Conservation (phyloP, 2,113 vertebrate genomes). For the Eurypyga helias region DNA sequence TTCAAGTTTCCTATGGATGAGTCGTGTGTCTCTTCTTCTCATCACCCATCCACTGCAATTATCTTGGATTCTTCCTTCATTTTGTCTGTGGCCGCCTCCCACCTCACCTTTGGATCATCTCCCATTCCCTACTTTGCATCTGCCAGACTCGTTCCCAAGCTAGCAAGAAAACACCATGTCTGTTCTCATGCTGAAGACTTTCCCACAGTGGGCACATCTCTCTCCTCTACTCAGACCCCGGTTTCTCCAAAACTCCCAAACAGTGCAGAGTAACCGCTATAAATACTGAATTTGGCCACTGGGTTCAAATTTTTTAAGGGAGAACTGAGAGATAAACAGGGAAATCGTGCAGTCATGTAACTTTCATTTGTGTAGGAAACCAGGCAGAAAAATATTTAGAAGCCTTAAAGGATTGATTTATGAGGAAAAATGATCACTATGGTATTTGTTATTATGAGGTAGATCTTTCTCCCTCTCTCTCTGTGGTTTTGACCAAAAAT, state of each 20-base stretch:
- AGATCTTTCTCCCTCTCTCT: neutral
- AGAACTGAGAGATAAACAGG: neutral
- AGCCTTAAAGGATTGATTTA: slow-evolving; percentile 5
- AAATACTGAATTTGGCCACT: neutral
- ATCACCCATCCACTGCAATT: neutral
- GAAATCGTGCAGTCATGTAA: neutral
- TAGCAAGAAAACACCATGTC: neutral
- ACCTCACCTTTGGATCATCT: neutral
- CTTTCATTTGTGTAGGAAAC: neutral
- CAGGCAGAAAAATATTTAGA: neutral
- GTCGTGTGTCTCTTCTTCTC: neutral
- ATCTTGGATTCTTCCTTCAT: neutral
- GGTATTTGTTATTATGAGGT: slow-evolving; percentile 25
- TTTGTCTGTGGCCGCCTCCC: fast-evolving
- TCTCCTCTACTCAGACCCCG: neutral
- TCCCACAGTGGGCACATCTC: neutral
- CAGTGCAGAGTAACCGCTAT: neutral
- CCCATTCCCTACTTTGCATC: neutral
- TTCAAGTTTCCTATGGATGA: neutral
- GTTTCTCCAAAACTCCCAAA: neutral
- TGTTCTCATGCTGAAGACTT: neutral
- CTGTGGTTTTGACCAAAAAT: slow-evolving; percentile 38
- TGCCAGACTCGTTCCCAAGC: neutral
- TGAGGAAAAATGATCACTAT: slow-evolving; percentile 11
- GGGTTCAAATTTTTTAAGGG: neutral